Base-by-base conservation (phyloP, 1,140 invertebrate genomes). In the Prorops nasuta region DNA sequence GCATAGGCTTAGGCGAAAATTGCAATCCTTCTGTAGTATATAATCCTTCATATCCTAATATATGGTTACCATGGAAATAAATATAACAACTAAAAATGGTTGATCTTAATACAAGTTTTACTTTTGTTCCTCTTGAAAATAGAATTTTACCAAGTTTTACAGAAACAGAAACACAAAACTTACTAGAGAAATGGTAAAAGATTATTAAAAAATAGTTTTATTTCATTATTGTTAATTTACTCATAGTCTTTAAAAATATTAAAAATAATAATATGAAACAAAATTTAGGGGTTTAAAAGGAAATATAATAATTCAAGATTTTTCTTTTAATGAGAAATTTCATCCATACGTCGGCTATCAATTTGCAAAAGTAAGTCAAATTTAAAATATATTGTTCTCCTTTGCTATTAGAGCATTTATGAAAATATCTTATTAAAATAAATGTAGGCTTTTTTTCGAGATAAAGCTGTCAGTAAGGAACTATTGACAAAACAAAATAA, bases 301-400 rank as follows among this genome's bases (percentile, higher is more conserved):
- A 12, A 66, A 69, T 47, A 58, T 79, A 3, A 48, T 59, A 20
- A 56, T 78, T 6, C 75, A 79, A 48, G 62, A 70, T 53, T 79
- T 72, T 58, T 63, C 64, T 14, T 80, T 79, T 31, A 79, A 79
- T 44, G 72, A 78, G 62, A 41, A 56, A 12, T 79, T 78, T 63
- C 66, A 77, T 9, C 55, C 55, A 4, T 77, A 78, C 52, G 51
- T 77, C 18, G 74, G 74, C 49, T 68, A 76, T 64, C 64, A 76
- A 18, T 58, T 79, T 18, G 63, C 62, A 18, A 66, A 77, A 63
- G 76, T 77, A 65, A 67, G 51, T 56, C 48, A 35, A 40, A 16
- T 46, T 43, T 12, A 46, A 21, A 43, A n/a, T 43, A 46, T 2
- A n/a, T 35, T 40, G 18, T 38, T 24, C 32, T 20, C 17, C 10